Evolutionary conservation across 2,888 invertebrate species (phyloP), one percentile per base, ranked within the genome.

Genomic region (Synanthedon tipuliformis): DNA sequence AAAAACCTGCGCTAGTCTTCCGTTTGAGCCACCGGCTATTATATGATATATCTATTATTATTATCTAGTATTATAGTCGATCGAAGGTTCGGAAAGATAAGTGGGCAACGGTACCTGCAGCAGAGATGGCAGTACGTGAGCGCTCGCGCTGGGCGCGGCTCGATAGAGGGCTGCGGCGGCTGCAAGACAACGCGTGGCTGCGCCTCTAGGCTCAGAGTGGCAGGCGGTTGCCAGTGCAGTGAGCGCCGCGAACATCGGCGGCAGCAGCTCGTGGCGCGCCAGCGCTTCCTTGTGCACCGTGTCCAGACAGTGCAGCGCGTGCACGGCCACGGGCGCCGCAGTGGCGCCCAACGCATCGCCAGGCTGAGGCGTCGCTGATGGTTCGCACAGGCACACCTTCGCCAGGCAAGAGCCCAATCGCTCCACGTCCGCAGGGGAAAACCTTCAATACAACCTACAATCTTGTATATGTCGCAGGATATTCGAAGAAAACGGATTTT

Each of bases 281-380:
- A 87, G 59, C 1, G 87, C 86, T 54, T 88, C 87, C 89, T 95
- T 95, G 69, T 96, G 95, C 52, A 98, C 89, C 27, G 94, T 90
- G 61, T 97, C 95, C 77, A 98, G 92, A 56, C 95, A 93, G 69
- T 95, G 95, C 63, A 94, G 89, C 45, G 94, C 91, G 71, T 97
- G 96, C 51, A 93, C 90, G 51, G 93, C 90, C 91, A 62, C 95
- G 89, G 80, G 97, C 89, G 70, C 97, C 92, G 67, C 57, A 41
- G 70, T 57, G 13, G 64, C 52, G 56, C 67, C 60, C 55, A 66
- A 59, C 50, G 63, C 40, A 13, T 71, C 62, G 1, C 78, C 57
- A 4, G 72, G 13, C 13, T n/a, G 15, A 2, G 45, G 13, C 13
- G 45, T 13, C 8, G 45, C 45, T 1, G 45, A 45, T 3, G 45